Conservation (phyloP, 2,888 invertebrate species). For the Cryptus armator region DNA sequence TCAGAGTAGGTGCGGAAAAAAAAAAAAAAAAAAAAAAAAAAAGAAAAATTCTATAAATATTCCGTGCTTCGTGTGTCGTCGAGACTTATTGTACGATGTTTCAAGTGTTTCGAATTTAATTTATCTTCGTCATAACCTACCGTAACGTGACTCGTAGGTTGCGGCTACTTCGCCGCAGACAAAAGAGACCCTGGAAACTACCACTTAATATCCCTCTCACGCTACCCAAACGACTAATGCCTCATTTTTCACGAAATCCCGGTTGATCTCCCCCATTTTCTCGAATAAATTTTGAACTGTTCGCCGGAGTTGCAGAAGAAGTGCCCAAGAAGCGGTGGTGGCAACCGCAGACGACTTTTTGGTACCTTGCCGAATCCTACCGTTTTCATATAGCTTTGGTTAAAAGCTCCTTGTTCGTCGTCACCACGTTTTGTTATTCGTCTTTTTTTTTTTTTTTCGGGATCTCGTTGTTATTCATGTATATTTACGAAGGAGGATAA, state of each 20-base stretch:
- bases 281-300: constrained; percentile 40
- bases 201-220: constrained; percentile 51
- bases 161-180: constrained; percentile 23
- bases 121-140: constrained; percentile 49
- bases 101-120: constrained; percentile 26
- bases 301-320: background rate
- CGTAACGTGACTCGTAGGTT: constrained; percentile 27
- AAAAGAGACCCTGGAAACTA: constrained; percentile 13
- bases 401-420: background rate
- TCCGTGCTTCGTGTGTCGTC: background rate
- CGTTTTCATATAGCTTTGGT: background rate
- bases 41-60: background rate
- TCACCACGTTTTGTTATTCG: constrained; percentile 16
- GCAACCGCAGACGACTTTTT: constrained; percentile 31
- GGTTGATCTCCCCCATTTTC: constrained; percentile 48
- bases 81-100: constrained; percentile 24
- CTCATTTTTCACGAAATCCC: constrained; percentile 55
- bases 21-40: background rate
- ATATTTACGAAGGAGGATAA: background rate
- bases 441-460: constrained; percentile 1
- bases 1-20: background rate
- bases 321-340: background rate
- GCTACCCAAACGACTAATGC: constrained; percentile 39
- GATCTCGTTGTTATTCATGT: constrained; percentile 26
- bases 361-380: constrained; percentile 8